These are phyloP conservation scores for Cryptus armator DNA, from an alignment of 2,888 invertebrate species.

Conservation along the genomic window DNA sequence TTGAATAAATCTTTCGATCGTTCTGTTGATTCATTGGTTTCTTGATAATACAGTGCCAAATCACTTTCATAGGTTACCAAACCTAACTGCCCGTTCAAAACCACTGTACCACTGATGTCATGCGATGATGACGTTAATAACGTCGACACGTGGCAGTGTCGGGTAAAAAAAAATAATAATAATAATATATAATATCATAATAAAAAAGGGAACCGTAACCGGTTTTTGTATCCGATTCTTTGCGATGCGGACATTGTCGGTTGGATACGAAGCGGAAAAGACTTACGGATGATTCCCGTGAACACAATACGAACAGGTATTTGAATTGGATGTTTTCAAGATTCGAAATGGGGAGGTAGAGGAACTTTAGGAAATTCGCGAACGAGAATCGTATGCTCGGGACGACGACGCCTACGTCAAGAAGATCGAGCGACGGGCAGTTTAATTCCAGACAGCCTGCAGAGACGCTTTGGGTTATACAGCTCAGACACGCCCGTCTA, in stretches of 20 bases:
- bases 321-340: not conserved
- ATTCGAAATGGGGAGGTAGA: conserved; percentile 15
- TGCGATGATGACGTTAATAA: too few relatives aligned
- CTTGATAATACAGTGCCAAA: too few relatives aligned
- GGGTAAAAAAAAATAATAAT: too few relatives aligned
- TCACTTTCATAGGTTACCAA: too few relatives aligned
- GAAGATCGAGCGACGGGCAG: conserved; percentile 60
- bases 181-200: not conserved
- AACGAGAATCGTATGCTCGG: conserved; percentile 1
- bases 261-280: not conserved
- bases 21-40: not conserved
- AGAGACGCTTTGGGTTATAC: conserved; percentile 61
- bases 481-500: conserved; percentile 64
- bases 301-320: not conserved
- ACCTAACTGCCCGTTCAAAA: too few relatives aligned
- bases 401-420: conserved; percentile 32
- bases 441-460: conserved; percentile 71
- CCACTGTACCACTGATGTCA: too few relatives aligned
- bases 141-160: too few relatives aligned
- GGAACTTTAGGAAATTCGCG: conserved; percentile 28
- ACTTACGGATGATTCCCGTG: not conserved
- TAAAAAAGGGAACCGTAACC: not conserved
- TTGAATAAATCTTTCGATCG: not conserved
- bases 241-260: not conserved
- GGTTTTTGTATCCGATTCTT: not conserved